Evolutionary conservation across 2,888 invertebrate genomes (phyloP), one percentile per base, ranked within the genome.

Genomic region (Scotopteryx bipunctaria): DNA sequence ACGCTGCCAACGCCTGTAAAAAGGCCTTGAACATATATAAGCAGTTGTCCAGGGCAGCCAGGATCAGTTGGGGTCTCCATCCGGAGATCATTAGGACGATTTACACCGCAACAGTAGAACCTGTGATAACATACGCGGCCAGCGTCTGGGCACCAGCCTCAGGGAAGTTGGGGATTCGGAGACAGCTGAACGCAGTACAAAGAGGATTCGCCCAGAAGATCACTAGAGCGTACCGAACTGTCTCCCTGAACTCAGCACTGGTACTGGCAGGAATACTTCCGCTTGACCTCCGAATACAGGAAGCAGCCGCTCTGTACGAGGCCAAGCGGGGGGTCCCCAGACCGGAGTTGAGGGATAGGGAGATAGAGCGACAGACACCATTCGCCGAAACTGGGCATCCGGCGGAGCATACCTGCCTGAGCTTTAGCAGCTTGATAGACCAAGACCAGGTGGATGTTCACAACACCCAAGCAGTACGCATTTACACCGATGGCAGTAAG

Each of bases 1-100:
- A 36, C 37, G 11, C 11, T 5, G 6, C 37, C 9, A 16, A 11
- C 2, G 11, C 13, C 5, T 36, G 36, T n/a, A 37, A 8, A 27
- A 36, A 36, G 5, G 36, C 29, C 1, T 6, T 21, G 5, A 14
- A 27, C 21, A 23, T 42, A 1, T 42, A 32, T 6, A 37, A 45
- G 17, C 23, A 15, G 8, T 5, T 35, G 2, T 17, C 25, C 44
- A 54, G 47, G 16, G 19, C 35, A 9, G 35, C 35, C 8, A 33
- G 17, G 17, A 11, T 17, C 16, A 33, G 33, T 13, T 53, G 27
- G 17, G 51, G 51, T 48, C 51, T 55, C 33, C 51, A 56, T 43
- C 52, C 55, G 46, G 48, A 27, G 27, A 43, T 48, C 48, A 52
- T 48, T 49, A 49, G 41, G 46, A 45, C 45, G 40, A 37, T 35